Evolutionary conservation across 2,888 invertebrate species (phyloP), one percentile per base, ranked within the genome.

Genomic region (Mesorhabditis belari): DNA sequence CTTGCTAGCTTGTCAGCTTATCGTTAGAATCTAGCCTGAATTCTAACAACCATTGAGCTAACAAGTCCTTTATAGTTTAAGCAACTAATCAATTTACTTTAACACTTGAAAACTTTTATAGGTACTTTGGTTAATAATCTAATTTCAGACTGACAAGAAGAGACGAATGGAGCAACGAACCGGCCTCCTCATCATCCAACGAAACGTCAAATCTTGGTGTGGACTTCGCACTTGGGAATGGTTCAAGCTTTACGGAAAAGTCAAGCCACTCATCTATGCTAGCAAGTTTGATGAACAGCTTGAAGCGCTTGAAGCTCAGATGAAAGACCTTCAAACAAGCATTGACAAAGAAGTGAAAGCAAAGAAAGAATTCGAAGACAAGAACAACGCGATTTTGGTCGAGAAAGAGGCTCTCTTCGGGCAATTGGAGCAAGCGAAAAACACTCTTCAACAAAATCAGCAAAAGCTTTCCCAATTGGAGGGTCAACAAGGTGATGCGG

Each of bases 391-490:
- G 79, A 87, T 87, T 77, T 87, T 98, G 58, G 74, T 70, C 62
- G 74, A 74, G 66, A 73, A 71, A 67, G 71, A 72, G 54, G 35
- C 55, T 12, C 69, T 75, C 60, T 77, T 77, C 75, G 68, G 88
- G 78, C 87, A 87, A 78, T 64, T 78, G 60, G 78, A 78, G 55
- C 58, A 57, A 50, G 67, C 73, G 64, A 77, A 78, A 67, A 66
- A 66, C 60, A 66, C 70, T 54, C 70, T 77, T 25, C 74, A 75
- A 55, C 77, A 78, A 49, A 63, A 73, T 83, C 96, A 98, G 82
- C 96, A 98, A 82, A 90, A 93, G 85, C 93, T 98, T 87, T 93
- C 93, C 87, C 96, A 96, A 86, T 86, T 96, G 84, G 92, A 92
- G 87, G 90, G 91, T 69, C 96, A 95, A 85, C 98, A 98, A 87